Conservation (phyloP, 2,888 invertebrate genomes). For the Synanthedon formicaeformis region DNA sequence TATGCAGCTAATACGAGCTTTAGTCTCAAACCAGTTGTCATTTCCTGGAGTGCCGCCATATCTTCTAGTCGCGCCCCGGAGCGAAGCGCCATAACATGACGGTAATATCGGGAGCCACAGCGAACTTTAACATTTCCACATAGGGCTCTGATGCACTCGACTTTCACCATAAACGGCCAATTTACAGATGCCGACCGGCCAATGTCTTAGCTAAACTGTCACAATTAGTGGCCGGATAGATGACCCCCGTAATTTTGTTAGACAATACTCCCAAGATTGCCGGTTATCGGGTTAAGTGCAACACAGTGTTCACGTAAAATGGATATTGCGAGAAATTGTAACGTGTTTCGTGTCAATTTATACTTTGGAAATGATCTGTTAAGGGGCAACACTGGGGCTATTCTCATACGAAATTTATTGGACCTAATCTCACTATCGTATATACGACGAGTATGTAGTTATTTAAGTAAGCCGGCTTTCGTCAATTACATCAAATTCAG, state of each 20-base stretch:
- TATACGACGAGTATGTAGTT: no score
- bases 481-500: no score
- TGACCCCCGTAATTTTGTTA: slow-evolving; percentile 62
- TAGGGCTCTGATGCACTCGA: slow-evolving; percentile 46
- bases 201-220: slow-evolving; percentile 63
- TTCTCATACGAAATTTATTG: no score
- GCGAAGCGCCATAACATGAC: slow-evolving; percentile 48
- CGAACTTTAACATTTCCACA: slow-evolving; percentile 64
- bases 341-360: slow-evolving; percentile 12
- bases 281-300: slow-evolving; percentile 52
- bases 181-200: slow-evolving; percentile 59
- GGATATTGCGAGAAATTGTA: slow-evolving; percentile 25
- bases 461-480: no score
- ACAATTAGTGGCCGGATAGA: slow-evolving; percentile 64
- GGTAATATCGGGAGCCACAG: slow-evolving; percentile 52
- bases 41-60: slow-evolving; percentile 23
- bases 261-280: slow-evolving; percentile 37
- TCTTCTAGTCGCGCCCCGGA: slow-evolving; percentile 38
- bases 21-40: slow-evolving; percentile 7
- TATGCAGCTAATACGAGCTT: no score
- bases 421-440: no score
- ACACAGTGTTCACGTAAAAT: slow-evolving; percentile 23
- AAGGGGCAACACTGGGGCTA: no score
- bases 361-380: no score
- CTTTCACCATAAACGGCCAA: slow-evolving; percentile 67